Base-by-base conservation (phyloP, 2,888 invertebrate genomes). In the Patella ulyssiponensis region DNA sequence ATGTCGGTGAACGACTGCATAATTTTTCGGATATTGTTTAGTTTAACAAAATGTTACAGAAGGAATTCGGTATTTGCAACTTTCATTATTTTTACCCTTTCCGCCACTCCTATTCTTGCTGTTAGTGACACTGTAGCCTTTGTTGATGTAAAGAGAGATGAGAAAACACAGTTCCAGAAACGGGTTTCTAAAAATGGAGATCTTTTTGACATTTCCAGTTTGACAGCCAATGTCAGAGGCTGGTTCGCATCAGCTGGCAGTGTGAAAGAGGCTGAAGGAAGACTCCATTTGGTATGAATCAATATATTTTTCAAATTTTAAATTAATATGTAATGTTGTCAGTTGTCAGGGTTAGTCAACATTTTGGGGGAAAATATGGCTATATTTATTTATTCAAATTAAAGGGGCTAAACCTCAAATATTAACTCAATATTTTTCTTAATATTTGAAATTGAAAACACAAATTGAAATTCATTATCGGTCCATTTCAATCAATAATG, bases 221-320 rank as follows among this genome's bases (percentile, higher is more conserved):
- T 69, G 81, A 58, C 80, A 58, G 79, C 80, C 44, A 76, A 79
- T 73, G 69, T 84, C 52, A 78, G 81, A 69, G 86, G 86, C 9
- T 81, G 82, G 81, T 78, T 84, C 75, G 72, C 84, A 20, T 77
- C 77, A 52, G 75, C 85, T 52, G 87, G 87, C 3, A 81, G 84
- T 33, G 82, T 81, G 54, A 81, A 80, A 69, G 69, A 82, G 14
- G 84, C 82, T 12, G 81, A 84, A 71, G 87, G 87, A n/a, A 82
- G 84, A 73, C 73, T 87, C 7, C 86, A 87, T 79, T 74, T 85
- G 84, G 87, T 87, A 80, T 77, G 74, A 44, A 3, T 64, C 56
- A 17, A 56, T 64, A 64, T 0, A 23, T 11, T n/a, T 64, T 64
- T 1, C 11, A 11, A 11, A 44, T 44, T 44, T 44, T 44, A 9